These are phyloP conservation scores for Ceraclea dissimilis DNA, from an alignment of 2,888 invertebrate species.

Conservation along the genomic window DNA sequence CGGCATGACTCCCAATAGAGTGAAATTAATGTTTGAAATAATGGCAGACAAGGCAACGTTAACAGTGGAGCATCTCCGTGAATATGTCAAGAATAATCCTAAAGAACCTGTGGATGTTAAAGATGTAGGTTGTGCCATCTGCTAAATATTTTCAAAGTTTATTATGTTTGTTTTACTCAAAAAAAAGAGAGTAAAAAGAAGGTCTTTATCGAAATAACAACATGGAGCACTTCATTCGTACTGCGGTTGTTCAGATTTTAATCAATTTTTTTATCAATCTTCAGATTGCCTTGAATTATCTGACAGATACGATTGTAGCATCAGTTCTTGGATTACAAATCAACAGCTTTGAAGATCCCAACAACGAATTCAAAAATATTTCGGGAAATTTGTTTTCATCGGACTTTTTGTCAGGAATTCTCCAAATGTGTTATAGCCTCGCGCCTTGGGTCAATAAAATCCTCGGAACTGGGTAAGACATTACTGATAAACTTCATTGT, in stretches of 20 bases:
- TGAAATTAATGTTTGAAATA: conserved; percentile 13
- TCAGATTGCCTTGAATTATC: conserved; percentile 17
- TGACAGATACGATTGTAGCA: conserved; percentile 18
- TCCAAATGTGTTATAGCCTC: conserved; percentile 4
- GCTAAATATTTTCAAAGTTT: too few species aligned
- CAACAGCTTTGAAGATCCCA: conserved; percentile 16
- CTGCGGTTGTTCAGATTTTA: too few species aligned
- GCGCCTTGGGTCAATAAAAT: not conserved
- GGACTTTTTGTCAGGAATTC: conserved; percentile 8
- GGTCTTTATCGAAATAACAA: too few species aligned
- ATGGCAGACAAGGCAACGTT: conserved; percentile 11
- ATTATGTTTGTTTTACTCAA: too few species aligned
- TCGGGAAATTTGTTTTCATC: conserved; percentile 9
- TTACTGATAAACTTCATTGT: too few species aligned
- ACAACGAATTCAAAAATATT: conserved; percentile 18
- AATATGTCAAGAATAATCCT: conserved; percentile 9
- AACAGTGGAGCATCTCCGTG: conserved; percentile 16
- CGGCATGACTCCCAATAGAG: conserved; percentile 17
- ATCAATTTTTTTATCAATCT: not conserved
- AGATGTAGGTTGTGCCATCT: conserved; percentile 15
- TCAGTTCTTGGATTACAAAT: conserved; percentile 18
- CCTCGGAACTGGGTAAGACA: not conserved
- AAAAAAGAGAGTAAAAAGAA: too few species aligned
- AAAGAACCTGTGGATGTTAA: conserved; percentile 15
- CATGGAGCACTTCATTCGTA: too few species aligned